Evolutionary conservation across 2,888 invertebrate species (phyloP).

Genomic region (Hemithea aestivaria): DNA sequence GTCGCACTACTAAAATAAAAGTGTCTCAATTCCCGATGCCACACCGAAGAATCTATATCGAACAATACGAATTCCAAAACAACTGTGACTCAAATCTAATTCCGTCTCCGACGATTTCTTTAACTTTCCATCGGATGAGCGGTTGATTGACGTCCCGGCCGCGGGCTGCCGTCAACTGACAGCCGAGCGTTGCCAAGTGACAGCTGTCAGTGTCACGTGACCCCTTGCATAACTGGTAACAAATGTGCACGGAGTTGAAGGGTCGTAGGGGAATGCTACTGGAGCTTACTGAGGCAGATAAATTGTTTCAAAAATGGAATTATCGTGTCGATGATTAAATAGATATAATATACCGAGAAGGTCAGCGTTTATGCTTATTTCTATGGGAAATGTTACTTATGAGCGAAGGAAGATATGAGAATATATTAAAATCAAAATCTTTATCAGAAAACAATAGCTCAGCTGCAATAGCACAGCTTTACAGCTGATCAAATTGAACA

Average conservation of each 20-base stretch:
- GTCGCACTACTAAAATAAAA: too few relatives aligned
- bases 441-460: too few relatives aligned
- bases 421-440: too few relatives aligned
- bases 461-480: too few relatives aligned
- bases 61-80: slow-evolving; percentile 11
- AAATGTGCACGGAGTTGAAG: slow-evolving; percentile 33
- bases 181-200: slow-evolving; percentile 39
- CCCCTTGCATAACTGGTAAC: slow-evolving; percentile 34
- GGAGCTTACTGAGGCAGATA: too few relatives aligned
- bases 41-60: slow-evolving; percentile 3
- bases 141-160: slow-evolving; percentile 43
- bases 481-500: too few relatives aligned
- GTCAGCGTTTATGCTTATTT: too few relatives aligned
- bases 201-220: slow-evolving; percentile 50
- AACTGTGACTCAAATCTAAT: slow-evolving; percentile 11
- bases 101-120: slow-evolving; percentile 18
- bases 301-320: too few relatives aligned
- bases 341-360: too few relatives aligned
- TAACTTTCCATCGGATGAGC: slow-evolving; percentile 24
- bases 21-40: slow-evolving; percentile 2
- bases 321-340: too few relatives aligned
- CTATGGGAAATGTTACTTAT: too few relatives aligned
- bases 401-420: too few relatives aligned
- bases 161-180: slow-evolving; percentile 31
- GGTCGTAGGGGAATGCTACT: slow-evolving; percentile 10